Evolutionary conservation across 2,113 vertebrate species (phyloP).

Genomic region (Phalacrocorax carbo): DNA sequence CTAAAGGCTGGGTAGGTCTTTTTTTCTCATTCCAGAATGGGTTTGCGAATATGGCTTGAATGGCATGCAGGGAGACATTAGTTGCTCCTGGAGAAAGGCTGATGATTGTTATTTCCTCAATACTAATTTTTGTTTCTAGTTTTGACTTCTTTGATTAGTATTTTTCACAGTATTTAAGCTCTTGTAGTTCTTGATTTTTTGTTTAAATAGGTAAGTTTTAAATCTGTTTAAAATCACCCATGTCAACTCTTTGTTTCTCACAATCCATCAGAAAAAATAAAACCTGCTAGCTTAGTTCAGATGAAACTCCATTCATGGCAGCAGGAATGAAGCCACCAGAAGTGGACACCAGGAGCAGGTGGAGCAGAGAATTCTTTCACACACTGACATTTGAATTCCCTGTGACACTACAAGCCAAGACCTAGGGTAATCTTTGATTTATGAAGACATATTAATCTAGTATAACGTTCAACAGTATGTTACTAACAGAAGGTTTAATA

Average conservation of each 20-base stretch:
- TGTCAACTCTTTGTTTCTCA: neutral
- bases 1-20: neutral
- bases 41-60: neutral
- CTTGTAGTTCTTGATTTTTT: neutral
- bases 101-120: neutral
- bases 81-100: neutral
- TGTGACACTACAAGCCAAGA: neutral
- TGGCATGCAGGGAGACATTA: neutral
- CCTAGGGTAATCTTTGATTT: neutral
- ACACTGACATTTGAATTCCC: neutral
- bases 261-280: neutral
- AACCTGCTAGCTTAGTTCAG: neutral
- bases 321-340: neutral
- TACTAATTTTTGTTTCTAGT: neutral
- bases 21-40: neutral
- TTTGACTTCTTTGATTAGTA: neutral
- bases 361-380: neutral
- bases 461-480: neutral
- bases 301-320: neutral
- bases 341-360: neutral
- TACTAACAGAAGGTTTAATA: slow-evolving; percentile 12
- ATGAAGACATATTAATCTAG: neutral
- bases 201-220: neutral
- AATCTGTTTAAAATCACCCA: neutral
- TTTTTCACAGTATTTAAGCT: neutral